These are phyloP conservation scores for Tetragonula carbonaria DNA, from an alignment of 2,888 invertebrate genomes.

Conservation along the genomic window DNA sequence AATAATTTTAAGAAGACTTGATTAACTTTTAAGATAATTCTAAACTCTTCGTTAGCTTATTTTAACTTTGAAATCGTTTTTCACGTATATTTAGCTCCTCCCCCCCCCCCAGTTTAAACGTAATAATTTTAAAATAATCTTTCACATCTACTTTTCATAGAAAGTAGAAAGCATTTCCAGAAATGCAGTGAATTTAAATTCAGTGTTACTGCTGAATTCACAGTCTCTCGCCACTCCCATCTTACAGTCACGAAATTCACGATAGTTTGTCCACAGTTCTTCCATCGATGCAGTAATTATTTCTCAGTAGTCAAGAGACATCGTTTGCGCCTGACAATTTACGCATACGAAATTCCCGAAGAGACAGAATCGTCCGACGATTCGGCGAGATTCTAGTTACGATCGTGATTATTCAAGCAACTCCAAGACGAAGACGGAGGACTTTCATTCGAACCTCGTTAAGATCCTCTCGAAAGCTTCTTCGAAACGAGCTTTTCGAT, in stretches of 20 bases:
- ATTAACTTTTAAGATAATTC: too few relatives aligned
- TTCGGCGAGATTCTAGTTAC: slow-evolving; percentile 41
- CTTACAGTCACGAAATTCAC: background rate
- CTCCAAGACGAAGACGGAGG: slow-evolving; percentile 51
- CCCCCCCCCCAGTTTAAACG: too few relatives aligned
- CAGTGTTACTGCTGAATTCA: background rate
- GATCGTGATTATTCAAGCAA: slow-evolving; percentile 56
- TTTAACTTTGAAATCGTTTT: too few relatives aligned
- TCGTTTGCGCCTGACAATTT: slow-evolving; percentile 34
- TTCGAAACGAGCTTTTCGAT: slow-evolving; percentile 30
- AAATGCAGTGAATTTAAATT: too few relatives aligned
- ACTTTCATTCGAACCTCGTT: slow-evolving; percentile 61
- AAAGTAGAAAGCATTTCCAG: background rate
- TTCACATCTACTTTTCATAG: background rate
- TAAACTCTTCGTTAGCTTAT: too few relatives aligned
- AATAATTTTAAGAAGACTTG: background rate
- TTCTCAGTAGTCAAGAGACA: background rate
- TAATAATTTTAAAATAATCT: too few relatives aligned
- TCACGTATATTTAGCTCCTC: too few relatives aligned
- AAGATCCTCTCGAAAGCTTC: slow-evolving; percentile 51
- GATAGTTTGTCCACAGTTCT: background rate
- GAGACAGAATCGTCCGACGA: slow-evolving; percentile 17
- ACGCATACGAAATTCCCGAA: background rate
- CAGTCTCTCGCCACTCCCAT: too few relatives aligned
- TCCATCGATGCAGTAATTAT: slow-evolving; percentile 15